phyloP scores from a whole-genome alignment of 2,797 vertebrate species.

The Rhabdomys pumilio region DNA sequence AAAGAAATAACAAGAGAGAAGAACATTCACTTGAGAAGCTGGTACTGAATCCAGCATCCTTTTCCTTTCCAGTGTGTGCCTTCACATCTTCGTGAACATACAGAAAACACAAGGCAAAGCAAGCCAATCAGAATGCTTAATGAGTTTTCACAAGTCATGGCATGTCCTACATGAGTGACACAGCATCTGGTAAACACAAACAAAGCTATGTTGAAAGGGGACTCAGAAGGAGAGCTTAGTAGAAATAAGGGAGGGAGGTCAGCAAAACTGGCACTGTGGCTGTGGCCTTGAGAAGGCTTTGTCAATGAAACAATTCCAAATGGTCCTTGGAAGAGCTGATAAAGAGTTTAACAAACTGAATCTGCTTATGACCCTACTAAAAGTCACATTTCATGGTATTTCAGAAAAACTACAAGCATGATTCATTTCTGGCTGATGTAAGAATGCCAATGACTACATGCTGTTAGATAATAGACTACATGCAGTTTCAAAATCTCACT shows the following conservation, averaged over 20 bases:
- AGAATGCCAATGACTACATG: background rate
- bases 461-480: conserved; percentile 54
- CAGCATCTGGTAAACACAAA: conserved; percentile 29
- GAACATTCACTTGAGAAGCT: conserved; percentile 13
- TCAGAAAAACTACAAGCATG: conserved; percentile 68
- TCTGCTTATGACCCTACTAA: conserved; percentile 75
- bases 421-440: conserved; percentile 72
- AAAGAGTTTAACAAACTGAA: conserved; percentile 70
- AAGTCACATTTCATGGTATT: conserved; percentile 80
- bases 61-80: background rate
- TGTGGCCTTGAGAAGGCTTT: conserved; percentile 59
- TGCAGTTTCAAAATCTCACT: conserved; percentile 65
- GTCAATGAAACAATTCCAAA: conserved; percentile 78
- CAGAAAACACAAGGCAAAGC: conserved; percentile 36
- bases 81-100: conserved; percentile 34
- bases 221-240: conserved; percentile 14
- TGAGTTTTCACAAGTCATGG: conserved; percentile 53
- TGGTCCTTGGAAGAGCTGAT: conserved; percentile 41
- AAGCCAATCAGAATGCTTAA: conserved; percentile 58
- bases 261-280: background rate
- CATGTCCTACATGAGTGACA: conserved; percentile 44
- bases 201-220: background rate
- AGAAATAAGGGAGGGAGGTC: background rate
- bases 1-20: background rate
- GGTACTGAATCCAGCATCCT: background rate